Evolutionary conservation across 2,888 invertebrate species (phyloP).

Genomic region (Clanis bilineata): DNA sequence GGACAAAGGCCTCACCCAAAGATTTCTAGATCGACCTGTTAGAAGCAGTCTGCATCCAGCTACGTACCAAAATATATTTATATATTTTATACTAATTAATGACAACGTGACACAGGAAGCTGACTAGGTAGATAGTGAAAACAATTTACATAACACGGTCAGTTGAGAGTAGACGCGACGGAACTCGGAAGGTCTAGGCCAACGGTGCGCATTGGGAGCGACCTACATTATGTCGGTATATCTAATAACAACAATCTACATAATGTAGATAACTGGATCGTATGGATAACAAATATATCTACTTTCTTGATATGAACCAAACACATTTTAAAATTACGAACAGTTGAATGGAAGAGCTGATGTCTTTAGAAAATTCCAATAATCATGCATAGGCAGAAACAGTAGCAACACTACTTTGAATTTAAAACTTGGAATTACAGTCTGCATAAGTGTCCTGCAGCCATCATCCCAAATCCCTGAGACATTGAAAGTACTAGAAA

Average conservation of each 20-base stretch:
- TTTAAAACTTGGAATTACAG: no score
- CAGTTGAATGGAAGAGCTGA: no score
- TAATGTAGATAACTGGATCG: constrained; percentile 8
- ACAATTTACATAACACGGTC: constrained; percentile 12
- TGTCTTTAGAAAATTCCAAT: no score
- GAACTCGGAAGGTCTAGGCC: constrained; percentile 3
- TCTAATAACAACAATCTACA: no score
- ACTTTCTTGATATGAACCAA: background rate
- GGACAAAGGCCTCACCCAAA: no score
- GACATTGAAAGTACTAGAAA: no score
- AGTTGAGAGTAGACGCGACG: background rate
- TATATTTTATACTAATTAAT: background rate
- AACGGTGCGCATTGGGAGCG: constrained; percentile 5
- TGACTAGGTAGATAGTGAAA: constrained; percentile 7
- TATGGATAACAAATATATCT: background rate
- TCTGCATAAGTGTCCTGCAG: no score
- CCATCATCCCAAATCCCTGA: no score
- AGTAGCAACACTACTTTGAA: no score
- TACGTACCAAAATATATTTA: background rate
- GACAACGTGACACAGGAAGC: background rate
- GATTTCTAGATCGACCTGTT: no score
- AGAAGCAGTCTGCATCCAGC: background rate
- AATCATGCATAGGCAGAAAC: no score
- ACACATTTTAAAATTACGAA: no score
- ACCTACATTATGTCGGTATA: constrained; percentile 2